Evolutionary conservation across 2,113 vertebrate species (phyloP).

Genomic region (Dromaius novaehollandiae): DNA sequence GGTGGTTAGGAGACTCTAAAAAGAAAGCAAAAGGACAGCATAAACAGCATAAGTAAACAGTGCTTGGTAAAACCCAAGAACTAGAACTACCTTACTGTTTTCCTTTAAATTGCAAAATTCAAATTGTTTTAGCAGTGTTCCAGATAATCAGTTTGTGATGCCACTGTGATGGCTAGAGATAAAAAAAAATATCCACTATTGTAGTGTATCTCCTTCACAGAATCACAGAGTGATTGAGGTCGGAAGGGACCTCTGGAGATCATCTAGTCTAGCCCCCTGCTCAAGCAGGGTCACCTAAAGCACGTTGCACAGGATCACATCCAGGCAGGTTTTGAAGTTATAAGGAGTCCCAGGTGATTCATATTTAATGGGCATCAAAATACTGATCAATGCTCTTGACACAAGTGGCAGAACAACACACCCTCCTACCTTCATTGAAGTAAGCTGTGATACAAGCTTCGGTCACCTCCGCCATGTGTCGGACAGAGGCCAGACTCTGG

Average conservation of each 20-base stretch:
- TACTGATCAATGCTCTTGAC: fast-evolving
- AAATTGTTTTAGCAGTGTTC: background rate
- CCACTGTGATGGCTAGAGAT: background rate
- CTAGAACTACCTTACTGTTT: no score
- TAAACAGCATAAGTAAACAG: background rate
- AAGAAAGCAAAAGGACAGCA: background rate
- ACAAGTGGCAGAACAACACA: background rate
- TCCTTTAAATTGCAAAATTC: background rate
- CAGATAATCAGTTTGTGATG: background rate
- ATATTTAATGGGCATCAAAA: background rate
- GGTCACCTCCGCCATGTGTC: conserved; percentile 92
- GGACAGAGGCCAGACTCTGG: conserved; percentile 91
- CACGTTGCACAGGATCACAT: no score
- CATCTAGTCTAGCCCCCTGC: no score
- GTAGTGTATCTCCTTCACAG: background rate
- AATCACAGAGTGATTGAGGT: no score
- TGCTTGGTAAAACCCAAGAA: background rate
- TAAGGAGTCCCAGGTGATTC: fast-evolving
- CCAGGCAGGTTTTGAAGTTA: background rate
- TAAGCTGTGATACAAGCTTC: conserved; percentile 92
- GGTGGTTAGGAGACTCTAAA: conserved; percentile 74
- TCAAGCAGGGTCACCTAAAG: no score
- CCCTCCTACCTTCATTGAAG: conserved; percentile 83
- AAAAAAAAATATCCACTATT: background rate
- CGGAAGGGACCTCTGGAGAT: no score